Evolutionary conservation across 2,113 vertebrate species (phyloP), one percentile per base, ranked within the genome.

Genomic region (Scophthalmus maximus): DNA sequence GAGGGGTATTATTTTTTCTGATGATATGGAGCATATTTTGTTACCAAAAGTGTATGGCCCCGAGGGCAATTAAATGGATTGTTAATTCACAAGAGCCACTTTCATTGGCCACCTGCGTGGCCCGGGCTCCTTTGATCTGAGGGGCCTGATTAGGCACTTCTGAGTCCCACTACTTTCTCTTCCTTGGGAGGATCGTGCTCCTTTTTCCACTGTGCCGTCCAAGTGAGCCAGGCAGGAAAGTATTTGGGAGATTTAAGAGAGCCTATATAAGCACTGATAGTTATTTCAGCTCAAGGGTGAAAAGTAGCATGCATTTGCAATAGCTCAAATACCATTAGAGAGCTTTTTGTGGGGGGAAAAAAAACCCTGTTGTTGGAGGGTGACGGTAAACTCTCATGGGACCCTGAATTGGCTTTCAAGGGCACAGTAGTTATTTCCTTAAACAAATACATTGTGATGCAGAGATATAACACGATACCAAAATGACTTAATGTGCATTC

Each of bases 161-260:
- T 76, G 79, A 64, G 83, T 88, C 84, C 78, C 78, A 22, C 89
- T 76, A 84, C 87, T 88, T 91, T 88, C 85, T 87, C 83, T 84
- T 90, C 85, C 80, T 86, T 36, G 34, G n/a, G 81, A 86, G 88
- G 83, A 90, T 81, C 76, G 2, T 32, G 72, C 73, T 85, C 83
- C 76, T 91, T 92, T 93, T 94, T 94, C 93, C 92, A 87, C 76
- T 86, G 73, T 73, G 77, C 76, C 68, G 81, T 93, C 93, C 93
- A 92, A 93, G 90, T 91, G 88, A 91, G 89, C 86, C 68, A 80
- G 88, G 90, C 89, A 92, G 90, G 92, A 93, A 93, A 90, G 91
- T 90, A 93, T 94, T 92, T 83, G 78, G 76, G 84, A 92, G 89
- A 92, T 93, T 92, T 93, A 92, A 91, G 90, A 92, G 88, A 88